Evolutionary conservation across 2,888 invertebrate species (phyloP), one percentile per base, ranked within the genome.

Genomic region (Smittia aterrima): DNA sequence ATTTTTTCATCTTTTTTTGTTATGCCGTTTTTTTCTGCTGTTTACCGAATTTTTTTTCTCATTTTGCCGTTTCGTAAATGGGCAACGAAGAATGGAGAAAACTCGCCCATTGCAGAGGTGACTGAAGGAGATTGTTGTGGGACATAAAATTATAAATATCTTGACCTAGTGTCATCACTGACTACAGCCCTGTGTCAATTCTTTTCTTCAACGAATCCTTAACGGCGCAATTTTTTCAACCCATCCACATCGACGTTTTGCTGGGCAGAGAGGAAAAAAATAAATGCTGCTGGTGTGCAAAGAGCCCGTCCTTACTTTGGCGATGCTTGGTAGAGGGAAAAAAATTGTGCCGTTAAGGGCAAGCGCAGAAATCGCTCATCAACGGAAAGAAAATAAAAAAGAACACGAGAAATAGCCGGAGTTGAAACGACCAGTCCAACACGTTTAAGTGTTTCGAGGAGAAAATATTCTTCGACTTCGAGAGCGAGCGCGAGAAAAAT

Each of bases 331-430:
- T n/a, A n/a, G 16, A 64, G 16, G 38, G 20, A 38, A 66, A 66
- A 66, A 66, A 66, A 66, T 40, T 22, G 66, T 66, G 22, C 66
- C 38, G 66, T 66, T 66, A 66, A 66, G 66, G 66, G 66, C 66
- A 66, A 66, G 66, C 66, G 66, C 66, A 66, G 66, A 66, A 66
- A 66, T 18, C 25, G 20, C 11, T 20, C 40, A 25, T 1, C n/a
- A 16, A 16, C 27, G 40, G 40, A 66, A 66, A 40, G 16, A 38
- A 38, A 66, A 64, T 64, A 38, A 40, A 25, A 13, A 64, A 64
- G 25, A 64, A 27, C 16, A n/a, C 22, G 32, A 32, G 32, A 32
- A 32, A 32, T 32, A 32, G 32, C 32, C 32, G 32, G 32, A 32
- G 32, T 32, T 32, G 32, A 32, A 32, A 32, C 32, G 32, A 32